Evolutionary conservation across 37 sponge, comb jelly and placozoan species (phyloP).

Genomic region (Dysidea cf. avara): DNA sequence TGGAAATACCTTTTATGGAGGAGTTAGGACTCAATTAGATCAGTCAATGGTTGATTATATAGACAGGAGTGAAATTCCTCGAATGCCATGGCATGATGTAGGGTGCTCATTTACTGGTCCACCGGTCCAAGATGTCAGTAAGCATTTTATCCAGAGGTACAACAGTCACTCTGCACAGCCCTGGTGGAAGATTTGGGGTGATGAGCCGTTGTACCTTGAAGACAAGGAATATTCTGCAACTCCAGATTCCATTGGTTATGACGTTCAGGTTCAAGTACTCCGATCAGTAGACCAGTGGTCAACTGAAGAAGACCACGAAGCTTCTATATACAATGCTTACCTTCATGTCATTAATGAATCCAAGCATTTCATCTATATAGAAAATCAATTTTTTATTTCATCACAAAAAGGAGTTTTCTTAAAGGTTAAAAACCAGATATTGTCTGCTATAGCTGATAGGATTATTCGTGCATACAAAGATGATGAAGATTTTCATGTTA

Average conservation of each 20-base stretch:
- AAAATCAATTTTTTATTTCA: constrained; percentile 58
- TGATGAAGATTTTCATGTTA: constrained; percentile 28
- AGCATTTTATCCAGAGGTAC: constrained; percentile 34
- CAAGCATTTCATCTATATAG: constrained; percentile 62
- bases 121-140: constrained; percentile 4
- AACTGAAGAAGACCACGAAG: constrained; percentile 35
- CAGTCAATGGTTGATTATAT: constrained; percentile 14
- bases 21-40: constrained; percentile 13
- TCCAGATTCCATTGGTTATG: no score
- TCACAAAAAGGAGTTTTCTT: constrained; percentile 8
- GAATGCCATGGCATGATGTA: constrained; percentile 33
- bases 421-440: constrained; percentile 21
- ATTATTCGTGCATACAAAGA: constrained; percentile 41
- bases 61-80: background rate
- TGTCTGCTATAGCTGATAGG: constrained; percentile 18
- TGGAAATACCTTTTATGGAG: constrained; percentile 25
- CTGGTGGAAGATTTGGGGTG: no score
- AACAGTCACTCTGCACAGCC: constrained; percentile 1
- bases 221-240: no score
- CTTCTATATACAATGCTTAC: constrained; percentile 69
- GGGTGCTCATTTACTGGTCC: constrained; percentile 14
- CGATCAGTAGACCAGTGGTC: constrained; percentile 53
- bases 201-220: no score
- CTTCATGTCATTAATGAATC: constrained; percentile 38
- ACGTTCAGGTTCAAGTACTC: constrained; percentile 41